Conservation (phyloP, 2,888 invertebrate species). For the Enchytraeus crypticus region DNA sequence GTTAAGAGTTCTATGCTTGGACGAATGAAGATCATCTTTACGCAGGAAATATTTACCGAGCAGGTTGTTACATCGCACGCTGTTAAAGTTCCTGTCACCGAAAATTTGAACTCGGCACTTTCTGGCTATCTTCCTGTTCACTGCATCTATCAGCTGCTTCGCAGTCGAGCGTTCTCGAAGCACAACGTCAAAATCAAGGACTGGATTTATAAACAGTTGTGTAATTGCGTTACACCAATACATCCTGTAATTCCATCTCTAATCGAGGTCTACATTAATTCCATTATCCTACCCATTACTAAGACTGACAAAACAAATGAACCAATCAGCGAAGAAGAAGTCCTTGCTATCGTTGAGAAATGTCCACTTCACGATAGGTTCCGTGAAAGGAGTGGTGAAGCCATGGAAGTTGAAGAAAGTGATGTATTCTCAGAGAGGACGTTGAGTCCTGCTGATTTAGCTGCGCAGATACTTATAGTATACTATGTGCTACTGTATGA, state of each 20-base stretch:
- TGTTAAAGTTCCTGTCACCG: constrained; percentile 88
- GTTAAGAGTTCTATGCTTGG: constrained; percentile 43
- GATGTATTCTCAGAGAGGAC: constrained; percentile 35
- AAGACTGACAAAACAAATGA: constrained; percentile 69
- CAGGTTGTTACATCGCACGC: constrained; percentile 85
- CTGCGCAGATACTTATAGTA: constrained; percentile 76
- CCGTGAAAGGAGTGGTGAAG: constrained; percentile 4
- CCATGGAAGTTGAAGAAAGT: constrained; percentile 21
- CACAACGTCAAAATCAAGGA: constrained; percentile 85
- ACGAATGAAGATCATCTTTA: constrained; percentile 59
- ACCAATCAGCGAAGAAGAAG: constrained; percentile 81
- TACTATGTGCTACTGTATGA: constrained; percentile 88
- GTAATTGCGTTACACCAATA: constrained; percentile 75
- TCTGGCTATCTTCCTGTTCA: constrained; percentile 88
- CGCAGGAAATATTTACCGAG: constrained; percentile 91
- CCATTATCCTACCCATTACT: constrained; percentile 59
- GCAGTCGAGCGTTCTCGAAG: constrained; percentile 86
- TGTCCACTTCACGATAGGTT: no score
- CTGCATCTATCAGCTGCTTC: constrained; percentile 87
- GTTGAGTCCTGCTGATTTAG: constrained; percentile 50
- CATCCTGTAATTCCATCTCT: constrained; percentile 86
- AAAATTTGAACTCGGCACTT: constrained; percentile 74
- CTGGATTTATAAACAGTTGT: constrained; percentile 91
- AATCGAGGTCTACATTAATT: constrained; percentile 88
- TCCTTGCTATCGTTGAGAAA: constrained; percentile 52